Conservation (phyloP, 1,140 invertebrate genomes). For the Lepidurus couesii region DNA sequence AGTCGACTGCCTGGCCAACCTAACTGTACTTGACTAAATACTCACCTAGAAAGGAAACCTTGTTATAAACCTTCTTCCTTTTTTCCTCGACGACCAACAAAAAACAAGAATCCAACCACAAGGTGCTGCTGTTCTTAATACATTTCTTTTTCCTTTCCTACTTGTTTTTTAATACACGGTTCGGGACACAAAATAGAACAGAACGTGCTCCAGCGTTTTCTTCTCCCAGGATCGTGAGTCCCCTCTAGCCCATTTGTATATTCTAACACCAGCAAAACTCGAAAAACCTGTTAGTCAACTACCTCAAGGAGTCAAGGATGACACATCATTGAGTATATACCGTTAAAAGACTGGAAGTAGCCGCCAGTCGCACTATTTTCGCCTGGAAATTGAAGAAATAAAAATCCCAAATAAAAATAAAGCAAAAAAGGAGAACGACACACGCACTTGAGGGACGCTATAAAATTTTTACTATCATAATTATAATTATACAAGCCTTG, state of each 20-base stretch:
- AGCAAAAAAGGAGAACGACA: not conserved
- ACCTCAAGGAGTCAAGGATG: not conserved
- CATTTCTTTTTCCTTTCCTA: not conserved
- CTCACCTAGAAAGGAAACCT: conserved; percentile 17
- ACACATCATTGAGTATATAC: not conserved
- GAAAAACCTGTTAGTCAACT: not conserved
- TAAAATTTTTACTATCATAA: conserved; percentile 23
- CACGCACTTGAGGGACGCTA: conserved; percentile 7
- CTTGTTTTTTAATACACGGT: conserved; percentile 6
- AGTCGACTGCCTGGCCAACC: not conserved
- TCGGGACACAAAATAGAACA: not conserved
- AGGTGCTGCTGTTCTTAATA: not conserved
- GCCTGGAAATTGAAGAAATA: not conserved
- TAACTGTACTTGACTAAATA: conserved; percentile 20
- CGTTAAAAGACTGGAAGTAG: conserved; percentile 13
- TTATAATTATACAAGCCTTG: conserved; percentile 22
- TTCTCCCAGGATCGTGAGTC: not conserved
- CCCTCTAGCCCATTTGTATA: not conserved
- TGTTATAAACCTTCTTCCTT: not conserved
- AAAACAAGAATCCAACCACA: not conserved
- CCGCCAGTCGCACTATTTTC: not conserved
- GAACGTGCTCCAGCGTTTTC: conserved; percentile 17
- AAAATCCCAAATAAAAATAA: not conserved
- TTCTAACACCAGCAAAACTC: not conserved
- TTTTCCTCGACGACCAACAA: not conserved